Evolutionary conservation across 2,113 vertebrate genomes (phyloP).

Genomic region (Brachionichthys hirsutus): DNA sequence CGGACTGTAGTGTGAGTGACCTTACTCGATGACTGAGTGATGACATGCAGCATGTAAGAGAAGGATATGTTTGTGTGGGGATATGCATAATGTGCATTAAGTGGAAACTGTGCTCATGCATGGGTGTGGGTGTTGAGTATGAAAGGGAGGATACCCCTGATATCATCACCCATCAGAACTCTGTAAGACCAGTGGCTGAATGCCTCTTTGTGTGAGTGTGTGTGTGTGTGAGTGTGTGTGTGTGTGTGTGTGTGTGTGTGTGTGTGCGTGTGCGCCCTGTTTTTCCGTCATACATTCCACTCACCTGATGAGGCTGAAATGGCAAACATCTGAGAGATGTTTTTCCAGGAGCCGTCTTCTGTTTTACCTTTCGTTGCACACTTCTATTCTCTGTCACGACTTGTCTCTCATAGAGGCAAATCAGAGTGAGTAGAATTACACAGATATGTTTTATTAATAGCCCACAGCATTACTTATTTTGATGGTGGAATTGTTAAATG

Average conservation of each 20-base stretch:
- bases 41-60: too few relatives aligned
- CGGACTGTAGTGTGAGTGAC: too few relatives aligned
- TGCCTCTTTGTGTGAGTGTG: constrained; percentile 14
- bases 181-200: constrained; percentile 6
- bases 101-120: not conserved
- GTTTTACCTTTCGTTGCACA: not conserved
- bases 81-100: too few relatives aligned
- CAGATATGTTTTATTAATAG: constrained; percentile 12
- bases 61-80: too few relatives aligned
- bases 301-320: constrained; percentile 20
- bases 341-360: constrained; percentile 15
- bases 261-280: not conserved
- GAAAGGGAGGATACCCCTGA: constrained; percentile 34
- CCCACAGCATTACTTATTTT: constrained; percentile 7
- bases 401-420: constrained; percentile 40
- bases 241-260: not conserved
- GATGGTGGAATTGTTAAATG: constrained; percentile 1
- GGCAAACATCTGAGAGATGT: constrained; percentile 12
- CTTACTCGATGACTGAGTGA: too few relatives aligned
- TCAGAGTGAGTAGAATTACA: constrained; percentile 11
- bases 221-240: not conserved
- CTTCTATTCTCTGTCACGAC: constrained; percentile 29
- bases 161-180: constrained; percentile 1
- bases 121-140: constrained; percentile 22
- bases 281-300: constrained; percentile 22